A percentile compares a stretch with the other conserved stretches of the same genome.
Evolutionary conservation across 2,113 vertebrate genomes (phyloP).

Genomic region (Elanus axillaris): DNA sequence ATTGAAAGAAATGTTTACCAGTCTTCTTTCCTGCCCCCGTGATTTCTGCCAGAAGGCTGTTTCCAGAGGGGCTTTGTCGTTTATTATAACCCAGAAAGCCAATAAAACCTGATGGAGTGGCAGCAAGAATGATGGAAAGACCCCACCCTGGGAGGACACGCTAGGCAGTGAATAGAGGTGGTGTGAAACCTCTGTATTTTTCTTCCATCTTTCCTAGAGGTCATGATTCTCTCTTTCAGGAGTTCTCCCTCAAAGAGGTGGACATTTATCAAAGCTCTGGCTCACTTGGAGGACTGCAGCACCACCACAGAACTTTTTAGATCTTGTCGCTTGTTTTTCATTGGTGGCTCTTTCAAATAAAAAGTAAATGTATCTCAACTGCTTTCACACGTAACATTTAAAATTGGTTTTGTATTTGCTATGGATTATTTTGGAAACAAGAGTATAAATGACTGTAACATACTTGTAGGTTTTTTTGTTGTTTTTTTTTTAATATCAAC

Average conservation of each 20-base stretch:
- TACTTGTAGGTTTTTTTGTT: not conserved
- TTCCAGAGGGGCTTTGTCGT: not conserved
- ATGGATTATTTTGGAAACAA: not conserved
- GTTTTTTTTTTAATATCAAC: not conserved
- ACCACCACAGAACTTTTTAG: not conserved
- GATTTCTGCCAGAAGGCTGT: not conserved
- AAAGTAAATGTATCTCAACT: not conserved
- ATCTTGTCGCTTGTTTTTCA: not conserved
- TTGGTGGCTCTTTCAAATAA: not conserved
- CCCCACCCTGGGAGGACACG: not conserved
- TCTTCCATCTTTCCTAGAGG: not conserved
- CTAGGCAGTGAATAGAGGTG: not conserved
- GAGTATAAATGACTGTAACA: not conserved
- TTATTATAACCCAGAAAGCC: not conserved
- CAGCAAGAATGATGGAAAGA: not conserved
- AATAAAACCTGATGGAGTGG: not conserved
- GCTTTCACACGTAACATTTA: not conserved
- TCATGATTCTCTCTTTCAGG: not conserved
- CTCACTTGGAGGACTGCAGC: not conserved
- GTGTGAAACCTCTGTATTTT: not conserved
- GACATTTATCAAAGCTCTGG: not conserved
- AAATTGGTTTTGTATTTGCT: not conserved
- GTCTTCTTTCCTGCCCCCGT: not conserved
- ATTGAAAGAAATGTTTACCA: not conserved
- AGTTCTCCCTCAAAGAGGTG: not conserved